These are phyloP conservation scores for Oncorhynchus masou DNA, from an alignment of 2,113 vertebrate genomes.

Conservation along the genomic window DNA sequence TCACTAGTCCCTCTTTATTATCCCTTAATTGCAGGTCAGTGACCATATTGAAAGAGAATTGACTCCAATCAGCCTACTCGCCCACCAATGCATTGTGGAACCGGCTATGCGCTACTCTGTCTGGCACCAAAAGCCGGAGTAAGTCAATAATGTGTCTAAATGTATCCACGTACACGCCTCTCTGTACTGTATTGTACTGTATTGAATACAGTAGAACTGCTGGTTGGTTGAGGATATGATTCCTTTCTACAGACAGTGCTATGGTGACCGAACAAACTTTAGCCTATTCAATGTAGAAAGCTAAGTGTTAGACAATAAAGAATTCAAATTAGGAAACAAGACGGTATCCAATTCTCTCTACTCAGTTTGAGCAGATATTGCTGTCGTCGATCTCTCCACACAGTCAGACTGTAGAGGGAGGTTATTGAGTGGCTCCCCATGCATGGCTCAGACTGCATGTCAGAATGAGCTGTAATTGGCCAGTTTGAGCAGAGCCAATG, in stretches of 20 bases:
- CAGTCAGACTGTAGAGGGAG: slow-evolving; percentile 2
- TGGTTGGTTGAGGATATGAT: neutral
- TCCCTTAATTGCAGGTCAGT: too few species aligned
- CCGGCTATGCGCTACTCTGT: neutral
- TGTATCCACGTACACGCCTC: neutral
- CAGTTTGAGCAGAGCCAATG: slow-evolving; percentile 26
- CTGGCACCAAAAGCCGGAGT: neutral
- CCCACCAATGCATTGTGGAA: neutral
- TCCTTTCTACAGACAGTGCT: neutral
- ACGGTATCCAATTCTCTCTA: neutral
- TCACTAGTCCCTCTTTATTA: too few species aligned
- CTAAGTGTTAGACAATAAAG: neutral
- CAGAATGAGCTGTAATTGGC: slow-evolving; percentile 42
- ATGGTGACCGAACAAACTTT: neutral
- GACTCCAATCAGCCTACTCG: neutral
- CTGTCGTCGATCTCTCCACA: neutral
- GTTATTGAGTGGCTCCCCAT: slow-evolving; percentile 17
- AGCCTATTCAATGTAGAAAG: neutral
- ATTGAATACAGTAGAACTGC: neutral
- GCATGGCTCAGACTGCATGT: slow-evolving; percentile 18
- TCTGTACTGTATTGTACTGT: neutral
- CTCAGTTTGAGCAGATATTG: neutral
- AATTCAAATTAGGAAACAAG: neutral
- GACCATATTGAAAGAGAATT: too few species aligned
- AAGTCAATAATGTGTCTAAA: neutral